These are phyloP conservation scores for Drosophila pegasa DNA, from an alignment of 2,888 invertebrate species.

Conservation along the genomic window DNA sequence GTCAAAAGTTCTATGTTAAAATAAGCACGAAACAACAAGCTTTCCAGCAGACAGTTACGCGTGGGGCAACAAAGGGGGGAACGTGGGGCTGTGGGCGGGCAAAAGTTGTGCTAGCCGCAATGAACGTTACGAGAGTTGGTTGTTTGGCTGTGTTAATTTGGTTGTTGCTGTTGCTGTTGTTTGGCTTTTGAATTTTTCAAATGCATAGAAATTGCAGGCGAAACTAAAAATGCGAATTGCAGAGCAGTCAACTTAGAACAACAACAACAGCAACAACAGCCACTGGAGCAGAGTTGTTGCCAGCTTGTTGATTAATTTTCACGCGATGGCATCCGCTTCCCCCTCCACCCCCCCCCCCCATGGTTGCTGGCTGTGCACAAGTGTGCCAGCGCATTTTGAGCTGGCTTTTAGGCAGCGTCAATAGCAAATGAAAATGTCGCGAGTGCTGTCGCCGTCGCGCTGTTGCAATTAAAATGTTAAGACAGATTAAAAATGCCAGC, in stretches of 20 bases:
- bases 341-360: not conserved
- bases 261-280: not conserved
- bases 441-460: slow-evolving; percentile 27
- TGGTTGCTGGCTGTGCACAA: slow-evolving; percentile 19
- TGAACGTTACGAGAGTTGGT: slow-evolving; percentile 20
- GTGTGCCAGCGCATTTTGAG: slow-evolving; percentile 37
- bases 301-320: slow-evolving; percentile 53
- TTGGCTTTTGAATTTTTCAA: slow-evolving; percentile 63
- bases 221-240: slow-evolving; percentile 35
- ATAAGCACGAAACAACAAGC: slow-evolving; percentile 59
- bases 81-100: not conserved
- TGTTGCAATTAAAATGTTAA: slow-evolving; percentile 76
- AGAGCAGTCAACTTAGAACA: slow-evolving; percentile 27
- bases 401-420: slow-evolving; percentile 58
- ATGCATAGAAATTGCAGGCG: slow-evolving; percentile 54
- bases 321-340: not conserved
- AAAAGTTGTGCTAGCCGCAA: slow-evolving; percentile 25
- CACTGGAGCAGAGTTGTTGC: slow-evolving; percentile 30
- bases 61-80: not conserved
- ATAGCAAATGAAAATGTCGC: slow-evolving; percentile 66
- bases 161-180: slow-evolving; percentile 19
- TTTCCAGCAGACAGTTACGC: slow-evolving; percentile 14
- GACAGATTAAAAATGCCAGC: slow-evolving; percentile 72
- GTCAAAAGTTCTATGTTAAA: slow-evolving; percentile 76
- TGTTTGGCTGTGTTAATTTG: slow-evolving; percentile 5